These are phyloP conservation scores for Macrophya annulata DNA, from an alignment of 2,888 invertebrate genomes.

Conservation along the genomic window DNA sequence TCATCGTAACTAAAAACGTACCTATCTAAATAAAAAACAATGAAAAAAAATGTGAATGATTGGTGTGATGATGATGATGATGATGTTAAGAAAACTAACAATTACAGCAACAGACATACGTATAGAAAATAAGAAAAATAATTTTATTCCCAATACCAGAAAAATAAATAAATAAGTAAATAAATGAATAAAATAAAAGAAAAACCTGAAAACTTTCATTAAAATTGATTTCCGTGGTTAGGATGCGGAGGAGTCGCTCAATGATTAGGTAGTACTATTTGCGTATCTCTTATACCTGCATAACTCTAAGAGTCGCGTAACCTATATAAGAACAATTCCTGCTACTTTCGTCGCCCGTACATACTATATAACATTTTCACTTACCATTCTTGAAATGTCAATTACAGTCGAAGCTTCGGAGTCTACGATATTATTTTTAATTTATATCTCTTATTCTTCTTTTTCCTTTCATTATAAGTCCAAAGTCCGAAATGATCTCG, in stretches of 20 bases:
- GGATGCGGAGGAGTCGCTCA: slow-evolving; percentile 8
- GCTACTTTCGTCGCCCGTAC: slow-evolving; percentile 35
- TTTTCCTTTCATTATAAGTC: background rate
- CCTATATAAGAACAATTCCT: slow-evolving; percentile 37
- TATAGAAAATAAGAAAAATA: background rate
- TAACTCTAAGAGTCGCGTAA: background rate
- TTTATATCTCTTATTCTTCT: background rate
- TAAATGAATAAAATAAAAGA: background rate
- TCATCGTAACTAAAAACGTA: background rate
- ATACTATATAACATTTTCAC: slow-evolving; percentile 44
- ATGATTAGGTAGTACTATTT: background rate
- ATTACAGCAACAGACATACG: background rate
- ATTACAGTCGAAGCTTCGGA: slow-evolving; percentile 42
- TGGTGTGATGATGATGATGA: background rate
- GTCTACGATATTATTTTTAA: background rate
- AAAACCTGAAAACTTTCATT: background rate
- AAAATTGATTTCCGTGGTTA: background rate
- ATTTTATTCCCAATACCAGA: background rate
- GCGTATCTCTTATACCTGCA: background rate
- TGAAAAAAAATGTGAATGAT: background rate
- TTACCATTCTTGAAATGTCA: slow-evolving; percentile 43
- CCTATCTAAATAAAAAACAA: slow-evolving; percentile 1
- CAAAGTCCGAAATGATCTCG: slow-evolving; percentile 24
- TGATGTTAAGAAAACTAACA: background rate
- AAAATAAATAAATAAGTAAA: background rate